These are phyloP conservation scores for Brenthis ino DNA, from an alignment of 2,888 invertebrate genomes.

Conservation along the genomic window DNA sequence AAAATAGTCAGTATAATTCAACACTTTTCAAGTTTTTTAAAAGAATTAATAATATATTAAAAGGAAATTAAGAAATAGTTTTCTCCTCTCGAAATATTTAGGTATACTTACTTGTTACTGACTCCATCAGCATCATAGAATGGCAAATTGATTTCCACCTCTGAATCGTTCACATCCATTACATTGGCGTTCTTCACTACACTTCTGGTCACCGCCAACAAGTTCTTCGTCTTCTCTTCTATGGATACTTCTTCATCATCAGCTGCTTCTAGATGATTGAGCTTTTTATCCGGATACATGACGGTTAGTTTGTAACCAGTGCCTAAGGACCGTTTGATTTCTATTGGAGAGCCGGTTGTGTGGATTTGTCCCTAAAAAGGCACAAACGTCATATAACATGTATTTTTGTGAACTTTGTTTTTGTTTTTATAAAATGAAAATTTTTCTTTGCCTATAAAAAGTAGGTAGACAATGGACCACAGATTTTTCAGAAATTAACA, in stretches of 20 bases:
- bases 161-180: conserved; percentile 59
- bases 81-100: background rate
- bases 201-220: conserved; percentile 64
- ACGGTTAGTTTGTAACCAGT: conserved; percentile 80
- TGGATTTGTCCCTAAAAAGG: conserved; percentile 77
- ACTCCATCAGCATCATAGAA: conserved; percentile 76
- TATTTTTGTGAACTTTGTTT: too few species aligned
- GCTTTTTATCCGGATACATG: conserved; percentile 53
- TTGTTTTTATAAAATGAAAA: too few species aligned
- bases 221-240: conserved; percentile 64
- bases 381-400: too few species aligned
- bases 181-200: conserved; percentile 73
- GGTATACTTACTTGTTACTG: conserved; percentile 74
- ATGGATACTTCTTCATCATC: conserved; percentile 45
- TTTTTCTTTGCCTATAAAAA: too few species aligned
- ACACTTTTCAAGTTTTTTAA: background rate
- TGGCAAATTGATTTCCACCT: conserved; percentile 75
- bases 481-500: too few species aligned
- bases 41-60: background rate
- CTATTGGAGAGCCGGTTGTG: conserved; percentile 81
- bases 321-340: conserved; percentile 80
- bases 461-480: too few species aligned
- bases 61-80: background rate
- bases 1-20: background rate
- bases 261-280: conserved; percentile 31